Base-by-base conservation (phyloP, 2,888 invertebrate genomes). In the Ceramica pisi region DNA sequence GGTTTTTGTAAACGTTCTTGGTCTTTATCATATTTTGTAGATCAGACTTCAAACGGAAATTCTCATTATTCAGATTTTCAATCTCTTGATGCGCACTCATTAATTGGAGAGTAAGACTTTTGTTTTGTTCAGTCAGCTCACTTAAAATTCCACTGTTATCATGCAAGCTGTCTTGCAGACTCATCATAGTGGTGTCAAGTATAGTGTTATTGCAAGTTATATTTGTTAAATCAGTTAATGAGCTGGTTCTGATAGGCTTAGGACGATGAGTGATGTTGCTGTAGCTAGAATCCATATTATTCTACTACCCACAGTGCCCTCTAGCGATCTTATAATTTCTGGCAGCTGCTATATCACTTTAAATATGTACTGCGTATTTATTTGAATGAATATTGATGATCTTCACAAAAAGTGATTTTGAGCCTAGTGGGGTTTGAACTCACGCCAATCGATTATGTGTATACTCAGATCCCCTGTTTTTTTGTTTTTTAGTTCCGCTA, bases 131-230 rank as follows among this genome's bases (percentile, higher is more conserved):
- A 16, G 53, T 53, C 26, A 26, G 26, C 6, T 53, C 23, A 53
- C 2, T 46, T 46, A 46, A 2, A 16, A 53, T 26, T 2, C 26
- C 53, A 53, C 53, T 53, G 26, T 26, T 53, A 53, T 53, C 53
- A 53, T 53, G 53, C 53, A 53, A 16, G 12, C 53, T 53, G 23
- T 53, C 53, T 26, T 53, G 53, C 16, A 53, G 26, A 53, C 53
- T 26, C 53, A 53, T 26, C 53, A 53, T 26, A 23, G 53, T 53
- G 16, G 53, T 26, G 53, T 53, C 53, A 5, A 53, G 26, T 51
- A 51, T 10, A 14, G 51, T 2, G 12, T 51, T 51, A 6, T 51
- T 23, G 14, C 14, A 14, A 51, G 6, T 23, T 23, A 51, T 51
- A 51, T 5, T 51, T 14, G 51, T 23, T 51, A 51, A 51, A 14